These are phyloP conservation scores for Palloptera scutellata DNA, from an alignment of 2,888 invertebrate species.

Conservation along the genomic window DNA sequence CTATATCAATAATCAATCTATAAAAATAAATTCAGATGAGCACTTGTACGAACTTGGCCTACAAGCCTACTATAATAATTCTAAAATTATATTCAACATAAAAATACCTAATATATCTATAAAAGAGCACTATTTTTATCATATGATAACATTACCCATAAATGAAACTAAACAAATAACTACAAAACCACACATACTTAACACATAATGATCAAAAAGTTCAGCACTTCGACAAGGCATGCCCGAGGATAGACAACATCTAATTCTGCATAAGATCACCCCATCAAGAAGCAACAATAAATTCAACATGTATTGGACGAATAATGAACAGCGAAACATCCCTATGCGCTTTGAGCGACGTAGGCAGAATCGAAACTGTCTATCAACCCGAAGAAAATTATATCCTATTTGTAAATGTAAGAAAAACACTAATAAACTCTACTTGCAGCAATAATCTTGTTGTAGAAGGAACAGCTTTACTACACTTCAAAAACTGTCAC, in stretches of 20 bases:
- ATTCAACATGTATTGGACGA: slow-evolving; percentile 1
- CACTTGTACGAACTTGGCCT: slow-evolving; percentile 35
- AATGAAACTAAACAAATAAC: slow-evolving; percentile 35
- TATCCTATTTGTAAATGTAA: too few species aligned
- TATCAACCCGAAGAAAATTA: too few species aligned
- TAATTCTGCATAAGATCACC: slow-evolving; percentile 11
- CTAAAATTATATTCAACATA: slow-evolving; percentile 37
- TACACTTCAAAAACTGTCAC: slow-evolving; percentile 5
- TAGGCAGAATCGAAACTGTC: background rate
- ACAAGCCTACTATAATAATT: slow-evolving; percentile 32
- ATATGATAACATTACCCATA: slow-evolving; percentile 34
- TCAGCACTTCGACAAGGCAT: slow-evolving; percentile 10
- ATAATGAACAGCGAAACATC: background rate
- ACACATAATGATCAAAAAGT: slow-evolving; percentile 13
- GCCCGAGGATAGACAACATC: slow-evolving; percentile 20
- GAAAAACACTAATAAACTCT: too few species aligned
- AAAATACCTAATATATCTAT: slow-evolving; percentile 30
- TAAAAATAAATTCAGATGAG: slow-evolving; percentile 32
- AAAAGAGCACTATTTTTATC: slow-evolving; percentile 25
- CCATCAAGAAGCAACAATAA: background rate
- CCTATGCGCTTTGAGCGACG: background rate
- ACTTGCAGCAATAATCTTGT: too few species aligned
- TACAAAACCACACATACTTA: slow-evolving; percentile 26
- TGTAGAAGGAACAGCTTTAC: background rate
- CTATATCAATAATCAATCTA: slow-evolving; percentile 22